These are phyloP conservation scores for Calyptomena viridis DNA, from an alignment of 2,113 vertebrate genomes.

Conservation along the genomic window DNA sequence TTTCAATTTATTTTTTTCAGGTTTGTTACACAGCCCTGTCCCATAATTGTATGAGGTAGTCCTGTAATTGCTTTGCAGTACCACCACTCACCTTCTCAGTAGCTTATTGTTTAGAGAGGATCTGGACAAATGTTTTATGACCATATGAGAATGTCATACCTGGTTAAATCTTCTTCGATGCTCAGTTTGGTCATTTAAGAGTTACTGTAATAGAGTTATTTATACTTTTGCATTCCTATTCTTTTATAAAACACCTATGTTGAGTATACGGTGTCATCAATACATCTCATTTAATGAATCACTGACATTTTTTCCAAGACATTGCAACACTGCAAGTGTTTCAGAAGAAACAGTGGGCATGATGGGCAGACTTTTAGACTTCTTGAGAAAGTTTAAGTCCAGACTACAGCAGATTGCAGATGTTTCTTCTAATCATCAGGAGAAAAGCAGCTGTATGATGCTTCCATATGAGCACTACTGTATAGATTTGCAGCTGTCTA, in stretches of 20 bases:
- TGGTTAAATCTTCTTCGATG: background rate
- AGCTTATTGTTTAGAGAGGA: background rate
- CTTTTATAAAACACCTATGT: background rate
- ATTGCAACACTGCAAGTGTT: background rate
- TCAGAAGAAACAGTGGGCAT: background rate
- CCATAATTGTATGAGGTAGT: background rate
- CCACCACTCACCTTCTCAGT: background rate
- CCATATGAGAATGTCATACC: background rate
- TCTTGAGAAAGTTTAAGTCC: background rate
- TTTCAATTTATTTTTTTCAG: too few relatives aligned
- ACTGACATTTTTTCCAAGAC: background rate
- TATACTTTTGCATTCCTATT: background rate
- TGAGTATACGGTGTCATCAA: background rate
- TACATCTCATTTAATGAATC: background rate
- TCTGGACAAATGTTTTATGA: background rate
- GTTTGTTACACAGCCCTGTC: background rate
- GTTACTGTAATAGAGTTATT: background rate
- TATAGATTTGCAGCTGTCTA: background rate
- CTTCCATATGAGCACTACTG: accelerated
- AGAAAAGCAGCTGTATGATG: background rate
- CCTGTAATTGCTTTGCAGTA: background rate
- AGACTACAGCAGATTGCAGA: background rate
- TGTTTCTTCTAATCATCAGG: background rate
- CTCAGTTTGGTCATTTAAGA: background rate
- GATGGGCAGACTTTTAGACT: background rate